Base-by-base conservation (phyloP, 2,888 invertebrate genomes). In the Aromia moschata region DNA sequence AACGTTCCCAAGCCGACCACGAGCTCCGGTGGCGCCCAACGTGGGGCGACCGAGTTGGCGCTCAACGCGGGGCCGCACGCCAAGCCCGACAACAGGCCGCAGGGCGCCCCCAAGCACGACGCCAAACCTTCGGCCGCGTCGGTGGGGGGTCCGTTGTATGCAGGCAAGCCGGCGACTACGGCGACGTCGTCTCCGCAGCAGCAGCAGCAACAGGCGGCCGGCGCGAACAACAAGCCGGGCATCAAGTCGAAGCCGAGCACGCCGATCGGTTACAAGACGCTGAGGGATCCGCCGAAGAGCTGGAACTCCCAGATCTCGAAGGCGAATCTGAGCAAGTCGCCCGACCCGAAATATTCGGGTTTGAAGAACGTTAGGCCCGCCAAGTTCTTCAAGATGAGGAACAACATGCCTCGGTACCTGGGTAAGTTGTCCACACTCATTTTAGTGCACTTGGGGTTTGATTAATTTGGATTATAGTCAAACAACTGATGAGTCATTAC, bases 261-360 rank as follows among this genome's bases (percentile, higher is more conserved):
- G 15, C 77, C 83, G 1, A 77, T 82, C 4, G 84, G 84, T 0
- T 86, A 86, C 68, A 87, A 86, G 69, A 86, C 86, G 0, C 74
- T 86, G 7, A 80, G 85, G 14, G 83, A 84, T 67, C 85, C 86
- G 0, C 85, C 86, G 0, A 86, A 85, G 70, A 83, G 83, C 11
- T 86, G 86, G 86, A 86, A 86, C 73, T 86, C 86, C 1, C 85
- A 84, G 38, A 78, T 86, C 31, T 82, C 85, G 1, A 81, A 84
- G 60, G 82, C 83, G 47, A 81, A 82, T 67, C 75, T 79, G 33
- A 73, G 66, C 37, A 78, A 77, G 58, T 66, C 74, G 7, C 61
- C 63, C 1, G 64, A 64, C 33, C 60, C 55, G 9, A 64, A 64
- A 36, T 60, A 68, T 46, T 59, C 67, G 1, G 78, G 78, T 55